These are phyloP conservation scores for Zapus hudsonius DNA, from an alignment of 2,113 vertebrate genomes.

Conservation along the genomic window DNA sequence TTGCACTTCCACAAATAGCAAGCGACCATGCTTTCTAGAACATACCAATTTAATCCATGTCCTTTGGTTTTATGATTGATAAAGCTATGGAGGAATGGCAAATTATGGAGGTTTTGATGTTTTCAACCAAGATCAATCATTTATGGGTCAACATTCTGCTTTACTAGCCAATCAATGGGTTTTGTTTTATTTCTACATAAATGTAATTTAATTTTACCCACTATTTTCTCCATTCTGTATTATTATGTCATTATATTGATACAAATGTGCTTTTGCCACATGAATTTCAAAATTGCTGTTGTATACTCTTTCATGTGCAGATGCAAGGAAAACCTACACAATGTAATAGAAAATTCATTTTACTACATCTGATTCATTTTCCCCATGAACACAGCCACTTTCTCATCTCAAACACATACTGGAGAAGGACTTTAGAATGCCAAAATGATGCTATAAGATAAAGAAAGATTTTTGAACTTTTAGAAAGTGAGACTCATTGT, in stretches of 20 bases:
- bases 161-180: not conserved
- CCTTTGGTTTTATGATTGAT: not conserved
- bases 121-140: conserved; percentile 43
- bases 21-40: conserved; percentile 43
- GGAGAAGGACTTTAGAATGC: conserved; percentile 67
- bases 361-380: not conserved
- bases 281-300: conserved; percentile 57
- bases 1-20: conserved; percentile 42
- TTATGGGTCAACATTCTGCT: conserved; percentile 46
- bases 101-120: conserved; percentile 9
- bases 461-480: conserved; percentile 75
- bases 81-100: not conserved
- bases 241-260: conserved; percentile 58
- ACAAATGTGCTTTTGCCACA: conserved; percentile 67
- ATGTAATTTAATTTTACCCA: conserved; percentile 58
- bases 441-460: conserved; percentile 75
- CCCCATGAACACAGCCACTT: not conserved
- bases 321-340: conserved; percentile 71
- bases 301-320: conserved; percentile 58
- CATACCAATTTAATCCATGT: conserved; percentile 11
- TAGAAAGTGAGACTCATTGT: conserved; percentile 74
- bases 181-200: conserved; percentile 59
- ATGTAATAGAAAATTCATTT: not conserved
- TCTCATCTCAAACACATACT: conserved; percentile 46
- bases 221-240: conserved; percentile 45